Evolutionary conservation across 2,113 vertebrate species (phyloP).

Genomic region (Budorcas taxicolor): DNA sequence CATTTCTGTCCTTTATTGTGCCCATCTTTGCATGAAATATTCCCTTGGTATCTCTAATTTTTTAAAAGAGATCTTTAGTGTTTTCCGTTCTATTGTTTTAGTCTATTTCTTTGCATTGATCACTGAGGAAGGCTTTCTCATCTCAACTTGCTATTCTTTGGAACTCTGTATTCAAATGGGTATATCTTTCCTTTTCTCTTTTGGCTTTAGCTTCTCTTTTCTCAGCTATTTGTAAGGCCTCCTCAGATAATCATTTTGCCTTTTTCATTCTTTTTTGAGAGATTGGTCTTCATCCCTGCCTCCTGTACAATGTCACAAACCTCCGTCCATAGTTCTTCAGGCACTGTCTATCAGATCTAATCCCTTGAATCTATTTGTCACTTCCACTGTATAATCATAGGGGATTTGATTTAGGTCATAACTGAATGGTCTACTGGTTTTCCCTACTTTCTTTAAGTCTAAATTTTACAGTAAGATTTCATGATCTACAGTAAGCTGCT

Average conservation of each 20-base stretch:
- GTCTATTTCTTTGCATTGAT: neutral
- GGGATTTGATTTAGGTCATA: neutral
- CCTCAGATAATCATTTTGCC: neutral
- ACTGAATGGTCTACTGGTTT: neutral
- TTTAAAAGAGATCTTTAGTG: neutral
- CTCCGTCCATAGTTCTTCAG: fast-evolving
- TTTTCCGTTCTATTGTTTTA: neutral
- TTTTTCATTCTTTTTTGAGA: neutral
- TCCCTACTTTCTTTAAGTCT: neutral
- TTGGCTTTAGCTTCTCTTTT: neutral
- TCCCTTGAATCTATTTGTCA: neutral
- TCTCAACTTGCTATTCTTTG: neutral
- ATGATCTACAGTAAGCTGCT: neutral
- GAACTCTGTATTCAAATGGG: neutral
- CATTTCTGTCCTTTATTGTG: neutral
- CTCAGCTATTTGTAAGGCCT: neutral
- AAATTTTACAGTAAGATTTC: neutral
- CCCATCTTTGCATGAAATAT: neutral
- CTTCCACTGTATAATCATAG: neutral
- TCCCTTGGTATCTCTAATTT: neutral
- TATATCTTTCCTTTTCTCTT: neutral
- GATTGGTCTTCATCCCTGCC: neutral
- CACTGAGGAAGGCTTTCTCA: neutral
- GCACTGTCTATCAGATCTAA: neutral
- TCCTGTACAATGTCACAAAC: neutral